Evolutionary conservation across 2,797 vertebrate species (phyloP).

Genomic region (Lepus oiostolus): DNA sequence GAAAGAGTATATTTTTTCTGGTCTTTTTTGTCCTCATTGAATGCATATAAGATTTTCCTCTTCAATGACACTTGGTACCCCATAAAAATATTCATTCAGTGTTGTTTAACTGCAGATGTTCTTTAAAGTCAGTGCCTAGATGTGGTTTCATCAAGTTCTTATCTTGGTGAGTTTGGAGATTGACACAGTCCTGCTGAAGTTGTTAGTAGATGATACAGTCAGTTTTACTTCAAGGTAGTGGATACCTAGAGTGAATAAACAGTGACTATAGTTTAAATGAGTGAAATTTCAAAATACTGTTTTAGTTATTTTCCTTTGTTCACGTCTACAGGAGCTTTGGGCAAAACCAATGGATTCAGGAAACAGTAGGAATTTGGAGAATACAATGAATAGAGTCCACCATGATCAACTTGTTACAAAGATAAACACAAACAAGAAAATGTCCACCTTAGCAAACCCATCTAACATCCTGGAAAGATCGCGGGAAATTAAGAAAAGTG

Average conservation of each 20-base stretch:
- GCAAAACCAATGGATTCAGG: slow-evolving; percentile 45
- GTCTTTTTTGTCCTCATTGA: neutral
- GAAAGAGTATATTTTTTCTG: neutral
- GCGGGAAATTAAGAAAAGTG: slow-evolving; percentile 74
- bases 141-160: slow-evolving; percentile 42
- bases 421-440: slow-evolving; percentile 60
- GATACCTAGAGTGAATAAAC: slow-evolving; percentile 2
- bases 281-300: slow-evolving; percentile 46
- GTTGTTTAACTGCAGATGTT: slow-evolving; percentile 37
- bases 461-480: slow-evolving; percentile 61
- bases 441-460: slow-evolving; percentile 13
- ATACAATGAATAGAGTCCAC: neutral
- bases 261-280: neutral
- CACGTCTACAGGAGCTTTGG: slow-evolving; percentile 66
- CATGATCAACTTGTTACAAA: slow-evolving; percentile 67
- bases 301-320: slow-evolving; percentile 64
- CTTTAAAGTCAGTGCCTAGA: slow-evolving; percentile 51
- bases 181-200: neutral
- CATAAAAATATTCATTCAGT: neutral
- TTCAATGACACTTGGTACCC: slow-evolving; percentile 23
- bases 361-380: slow-evolving; percentile 63
- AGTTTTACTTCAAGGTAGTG: slow-evolving; percentile 8
- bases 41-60: slow-evolving; percentile 67
- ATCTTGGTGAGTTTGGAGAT: slow-evolving; percentile 30
- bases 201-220: neutral